Conservation (phyloP, 2,797 vertebrate species). For the Poeciliopsis turneri region DNA sequence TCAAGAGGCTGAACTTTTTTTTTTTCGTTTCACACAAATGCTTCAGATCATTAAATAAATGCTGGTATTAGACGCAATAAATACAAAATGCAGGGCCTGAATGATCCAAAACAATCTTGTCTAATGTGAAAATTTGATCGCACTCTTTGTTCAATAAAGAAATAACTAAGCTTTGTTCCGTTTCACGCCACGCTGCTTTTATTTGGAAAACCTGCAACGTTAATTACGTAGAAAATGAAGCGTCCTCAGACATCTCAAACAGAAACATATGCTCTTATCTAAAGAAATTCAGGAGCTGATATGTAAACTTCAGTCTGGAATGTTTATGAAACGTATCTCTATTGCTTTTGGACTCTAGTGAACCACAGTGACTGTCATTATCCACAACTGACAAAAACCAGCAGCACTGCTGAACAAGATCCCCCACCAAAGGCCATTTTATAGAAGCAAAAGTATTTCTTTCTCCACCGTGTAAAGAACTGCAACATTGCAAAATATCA, state of each 20-base stretch:
- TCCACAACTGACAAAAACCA: neutral
- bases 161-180: neutral
- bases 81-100: neutral
- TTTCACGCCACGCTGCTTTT: neutral
- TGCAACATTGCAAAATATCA: constrained; percentile 8
- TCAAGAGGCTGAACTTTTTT: neutral
- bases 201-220: neutral
- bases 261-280: neutral
- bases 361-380: neutral
- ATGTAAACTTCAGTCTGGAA: too few relatives aligned
- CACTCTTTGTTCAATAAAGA: neutral
- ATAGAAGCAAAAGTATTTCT: neutral
- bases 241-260: neutral
- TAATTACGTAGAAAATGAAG: neutral
- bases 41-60: neutral
- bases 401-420: neutral
- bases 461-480: neutral
- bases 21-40: neutral
- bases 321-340: too few relatives aligned
- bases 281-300: neutral
- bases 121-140: neutral
- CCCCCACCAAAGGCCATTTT: neutral
- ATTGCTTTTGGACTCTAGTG: neutral
- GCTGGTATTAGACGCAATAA: neutral
- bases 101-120: neutral